Evolutionary conservation across 2,113 vertebrate species (phyloP), one percentile per base, ranked within the genome.

Genomic region (Motacilla tschutschensis): DNA sequence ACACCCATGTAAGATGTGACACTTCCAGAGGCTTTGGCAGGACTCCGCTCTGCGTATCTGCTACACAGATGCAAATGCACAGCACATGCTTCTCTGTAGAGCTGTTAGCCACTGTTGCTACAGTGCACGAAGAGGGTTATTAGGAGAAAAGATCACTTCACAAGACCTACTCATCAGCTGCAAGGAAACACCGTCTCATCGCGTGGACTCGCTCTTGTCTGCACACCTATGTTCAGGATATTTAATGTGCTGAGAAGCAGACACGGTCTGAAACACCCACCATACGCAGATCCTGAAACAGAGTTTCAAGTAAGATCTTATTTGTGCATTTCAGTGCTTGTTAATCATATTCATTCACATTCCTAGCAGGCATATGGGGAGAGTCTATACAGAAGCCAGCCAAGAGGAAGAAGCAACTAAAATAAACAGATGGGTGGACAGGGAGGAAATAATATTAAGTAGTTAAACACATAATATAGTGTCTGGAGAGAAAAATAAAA

Each of bases 361-460:
- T 93, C 87, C 48, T 91, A 85, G 77, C 88, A 93, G 88, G 87
- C 93, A 96, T 94, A 93, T 94, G 91, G 91, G 84, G 31, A 76
- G 75, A 95, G 87, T 96, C 93, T 92, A 92, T 94, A 94, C 83
- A 92, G 94, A 93, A 94, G 76, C 90, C 91, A 94, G 74, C 87
- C 92, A 93, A 96, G 91, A 96, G 93, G 92, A 96, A 96, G 91
- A 93, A 95, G 76, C 74, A 94, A 94, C 82, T 93, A 95, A 96
- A 96, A 95, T 94, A 95, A 95, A 96, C 90, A 95, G 93, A 95
- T 95, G 93, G 92, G 83, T 94, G 79, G 81, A 93, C 70, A 95
- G 72, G 92, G 75, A 95, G 86, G 82, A 96, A 93, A 94, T 93
- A 93, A 93, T 92, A 93, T 94, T 91, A 95, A 93, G 83, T 83